These are phyloP conservation scores for Mionectes macconnelli DNA, from an alignment of 2,113 vertebrate species.

Conservation along the genomic window DNA sequence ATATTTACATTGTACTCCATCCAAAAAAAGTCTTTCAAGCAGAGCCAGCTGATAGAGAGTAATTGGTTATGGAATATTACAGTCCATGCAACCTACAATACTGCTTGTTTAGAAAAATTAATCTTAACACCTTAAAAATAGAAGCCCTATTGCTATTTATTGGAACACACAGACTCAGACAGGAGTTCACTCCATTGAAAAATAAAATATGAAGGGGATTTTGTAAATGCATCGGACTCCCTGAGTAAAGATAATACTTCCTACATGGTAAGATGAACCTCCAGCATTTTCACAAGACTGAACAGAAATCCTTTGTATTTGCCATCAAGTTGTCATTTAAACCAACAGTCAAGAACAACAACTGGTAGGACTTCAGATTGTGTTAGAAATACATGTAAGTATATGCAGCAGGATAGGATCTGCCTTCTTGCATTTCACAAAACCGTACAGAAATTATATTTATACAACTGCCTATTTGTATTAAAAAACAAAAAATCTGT, in stretches of 20 bases:
- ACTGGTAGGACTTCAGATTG: not conserved
- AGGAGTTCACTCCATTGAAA: not conserved
- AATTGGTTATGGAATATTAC: not conserved
- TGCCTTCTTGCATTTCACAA: not conserved
- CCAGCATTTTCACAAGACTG: not conserved
- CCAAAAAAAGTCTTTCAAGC: not conserved
- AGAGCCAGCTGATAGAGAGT: not conserved
- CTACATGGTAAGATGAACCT: not conserved
- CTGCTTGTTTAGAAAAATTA: not conserved
- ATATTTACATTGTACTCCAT: not conserved
- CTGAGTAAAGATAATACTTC: not conserved
- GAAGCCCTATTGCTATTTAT: not conserved
- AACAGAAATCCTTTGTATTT: not conserved
- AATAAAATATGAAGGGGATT: not conserved
- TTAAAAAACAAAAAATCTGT: not conserved
- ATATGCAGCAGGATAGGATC: not conserved
- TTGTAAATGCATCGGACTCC: not conserved
- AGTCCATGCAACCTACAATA: not conserved
- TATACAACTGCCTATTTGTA: not conserved
- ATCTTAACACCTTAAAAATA: not conserved
- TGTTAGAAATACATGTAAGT: not conserved
- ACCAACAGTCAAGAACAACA: not conserved
- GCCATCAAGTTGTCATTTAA: not conserved
- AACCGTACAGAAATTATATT: not conserved
- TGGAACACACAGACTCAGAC: not conserved